These are phyloP conservation scores for Hoplodrina blanda DNA, from an alignment of 2,888 invertebrate species.

Conservation along the genomic window DNA sequence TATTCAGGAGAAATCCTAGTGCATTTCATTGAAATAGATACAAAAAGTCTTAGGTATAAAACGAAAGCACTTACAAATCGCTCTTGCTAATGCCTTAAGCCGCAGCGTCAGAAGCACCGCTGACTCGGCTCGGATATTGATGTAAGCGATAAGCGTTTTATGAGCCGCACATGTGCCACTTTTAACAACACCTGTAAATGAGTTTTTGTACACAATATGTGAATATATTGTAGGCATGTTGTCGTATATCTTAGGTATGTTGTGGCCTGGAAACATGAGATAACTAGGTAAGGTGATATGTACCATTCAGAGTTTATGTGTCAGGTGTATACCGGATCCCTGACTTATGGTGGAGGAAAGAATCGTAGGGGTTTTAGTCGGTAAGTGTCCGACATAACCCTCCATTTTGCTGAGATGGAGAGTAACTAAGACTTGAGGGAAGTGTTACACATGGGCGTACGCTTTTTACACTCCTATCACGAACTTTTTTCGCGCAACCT, in stretches of 20 bases:
- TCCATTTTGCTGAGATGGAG: too few relatives aligned
- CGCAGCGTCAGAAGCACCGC: conserved; percentile 42
- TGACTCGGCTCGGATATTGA: conserved; percentile 70
- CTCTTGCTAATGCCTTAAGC: conserved; percentile 7
- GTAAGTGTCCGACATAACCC: too few relatives aligned
- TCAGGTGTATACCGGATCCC: too few relatives aligned
- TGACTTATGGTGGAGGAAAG: too few relatives aligned
- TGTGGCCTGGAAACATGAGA: conserved; percentile 16
- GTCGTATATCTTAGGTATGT: conserved; percentile 34
- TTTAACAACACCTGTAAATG: conserved; percentile 64
- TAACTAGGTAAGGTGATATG: not conserved
- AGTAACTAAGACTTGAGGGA: too few relatives aligned
- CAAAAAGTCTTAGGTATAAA: too few relatives aligned
- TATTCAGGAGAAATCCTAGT: too few relatives aligned
- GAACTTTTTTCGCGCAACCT: too few relatives aligned
- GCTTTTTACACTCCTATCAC: too few relatives aligned
- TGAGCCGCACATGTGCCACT: conserved; percentile 63
- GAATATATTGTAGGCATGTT: conserved; percentile 26
- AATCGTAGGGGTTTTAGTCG: too few relatives aligned
- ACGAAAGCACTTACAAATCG: not conserved
- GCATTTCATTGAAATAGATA: too few relatives aligned
- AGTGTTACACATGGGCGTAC: too few relatives aligned
- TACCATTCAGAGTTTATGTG: not conserved
- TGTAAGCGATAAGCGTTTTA: conserved; percentile 75
- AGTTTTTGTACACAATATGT: conserved; percentile 53